Evolutionary conservation across 2,888 invertebrate species (phyloP).

Genomic region (Suillia variegata): DNA sequence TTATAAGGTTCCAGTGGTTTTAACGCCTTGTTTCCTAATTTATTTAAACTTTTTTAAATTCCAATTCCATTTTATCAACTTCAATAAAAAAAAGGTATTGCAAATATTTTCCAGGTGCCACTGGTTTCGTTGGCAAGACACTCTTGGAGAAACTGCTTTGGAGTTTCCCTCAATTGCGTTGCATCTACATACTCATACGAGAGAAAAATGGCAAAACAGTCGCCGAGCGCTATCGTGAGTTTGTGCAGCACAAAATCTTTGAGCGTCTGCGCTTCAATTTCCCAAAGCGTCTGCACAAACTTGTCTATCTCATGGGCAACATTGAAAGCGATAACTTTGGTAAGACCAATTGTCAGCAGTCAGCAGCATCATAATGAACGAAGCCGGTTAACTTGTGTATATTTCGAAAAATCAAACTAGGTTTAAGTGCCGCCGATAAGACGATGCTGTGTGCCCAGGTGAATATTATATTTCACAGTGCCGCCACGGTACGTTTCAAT

Average conservation of each 20-base stretch:
- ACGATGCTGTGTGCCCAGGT: conserved; percentile 69
- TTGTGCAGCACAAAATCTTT: conserved; percentile 78
- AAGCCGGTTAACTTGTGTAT: too few species aligned
- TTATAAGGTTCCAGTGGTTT: too few species aligned
- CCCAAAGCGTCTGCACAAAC: conserved; percentile 71
- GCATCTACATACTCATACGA: conserved; percentile 82
- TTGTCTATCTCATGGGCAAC: conserved; percentile 76
- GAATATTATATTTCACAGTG: conserved; percentile 90
- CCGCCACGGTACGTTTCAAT: conserved; percentile 94
- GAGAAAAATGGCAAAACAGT: conserved; percentile 73
- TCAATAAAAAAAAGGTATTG: too few species aligned
- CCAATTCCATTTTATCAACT: too few species aligned
- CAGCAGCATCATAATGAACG: conserved; percentile 1
- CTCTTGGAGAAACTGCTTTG: conserved; percentile 89
- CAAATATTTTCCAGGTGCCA: too few species aligned
- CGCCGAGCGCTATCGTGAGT: conserved; percentile 73
- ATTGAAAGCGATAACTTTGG: conserved; percentile 63
- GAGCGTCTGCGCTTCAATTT: conserved; percentile 70
- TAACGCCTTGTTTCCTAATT: too few species aligned
- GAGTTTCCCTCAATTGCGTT: conserved; percentile 78
- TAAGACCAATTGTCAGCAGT: too few species aligned
- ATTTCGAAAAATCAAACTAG: conserved; percentile 35
- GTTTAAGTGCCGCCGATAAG: conserved; percentile 71
- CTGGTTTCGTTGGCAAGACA: conserved; percentile 94
- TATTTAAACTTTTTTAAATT: too few species aligned